A percentile compares a stretch with the other conserved stretches of the same genome.
phyloP scores from a whole-genome alignment of 2,888 invertebrate species.

The Amblyteles armatorius region DNA sequence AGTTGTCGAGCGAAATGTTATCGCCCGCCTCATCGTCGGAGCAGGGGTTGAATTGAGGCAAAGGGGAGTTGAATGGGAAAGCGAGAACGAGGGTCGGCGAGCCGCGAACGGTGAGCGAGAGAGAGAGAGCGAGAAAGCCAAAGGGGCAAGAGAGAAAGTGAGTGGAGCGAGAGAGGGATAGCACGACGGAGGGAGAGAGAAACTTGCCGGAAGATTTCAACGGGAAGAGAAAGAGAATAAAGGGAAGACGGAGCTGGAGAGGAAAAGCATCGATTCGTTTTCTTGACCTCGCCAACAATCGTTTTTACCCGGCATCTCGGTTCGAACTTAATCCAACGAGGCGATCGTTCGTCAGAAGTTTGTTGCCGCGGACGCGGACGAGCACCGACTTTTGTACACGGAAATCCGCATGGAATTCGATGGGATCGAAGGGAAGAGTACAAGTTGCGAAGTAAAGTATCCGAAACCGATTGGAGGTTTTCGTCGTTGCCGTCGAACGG shows the following conservation, averaged over 20 bases:
- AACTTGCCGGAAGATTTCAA: slow-evolving; percentile 64
- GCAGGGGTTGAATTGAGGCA: slow-evolving; percentile 75
- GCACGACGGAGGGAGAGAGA: slow-evolving; percentile 31
- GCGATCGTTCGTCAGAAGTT: slow-evolving; percentile 58
- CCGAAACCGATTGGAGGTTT: neutral
- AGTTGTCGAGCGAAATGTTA: slow-evolving; percentile 83
- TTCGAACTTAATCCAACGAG: slow-evolving; percentile 60
- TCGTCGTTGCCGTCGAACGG: neutral
- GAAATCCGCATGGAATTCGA: slow-evolving; percentile 1
- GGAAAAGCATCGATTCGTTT: slow-evolving; percentile 80
- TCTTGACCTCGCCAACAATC: slow-evolving; percentile 81
- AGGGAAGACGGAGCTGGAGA: slow-evolving; percentile 71
- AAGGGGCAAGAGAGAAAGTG: slow-evolving; percentile 30
- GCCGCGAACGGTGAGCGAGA: slow-evolving; percentile 67
- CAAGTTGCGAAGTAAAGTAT: neutral
- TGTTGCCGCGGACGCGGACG: slow-evolving; percentile 20
- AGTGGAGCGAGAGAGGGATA: slow-evolving; percentile 46
- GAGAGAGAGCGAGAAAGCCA: slow-evolving; percentile 43
- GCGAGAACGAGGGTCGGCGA: slow-evolving; percentile 78
- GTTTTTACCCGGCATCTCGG: slow-evolving; percentile 44
- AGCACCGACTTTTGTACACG: neutral
- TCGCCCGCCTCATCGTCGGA: slow-evolving; percentile 81
- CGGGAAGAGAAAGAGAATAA: slow-evolving; percentile 67
- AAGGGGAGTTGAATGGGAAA: slow-evolving; percentile 80
- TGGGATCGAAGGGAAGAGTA: neutral